Evolutionary conservation across 1,140 invertebrate species (phyloP), one percentile per base, ranked within the genome.

Genomic region (Tribolium madens): DNA sequence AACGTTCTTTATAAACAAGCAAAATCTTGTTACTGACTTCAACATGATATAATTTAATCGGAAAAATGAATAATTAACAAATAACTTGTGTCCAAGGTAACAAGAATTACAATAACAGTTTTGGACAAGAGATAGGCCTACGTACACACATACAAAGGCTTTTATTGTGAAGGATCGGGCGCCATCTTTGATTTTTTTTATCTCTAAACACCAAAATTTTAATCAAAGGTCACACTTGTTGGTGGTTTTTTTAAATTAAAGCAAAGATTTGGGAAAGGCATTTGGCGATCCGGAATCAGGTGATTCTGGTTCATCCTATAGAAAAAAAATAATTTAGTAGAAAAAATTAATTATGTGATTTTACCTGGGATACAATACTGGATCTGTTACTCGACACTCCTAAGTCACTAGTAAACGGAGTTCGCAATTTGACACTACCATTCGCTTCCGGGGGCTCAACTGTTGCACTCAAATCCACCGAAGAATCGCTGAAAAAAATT

Each of bases 371-470:
- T 46, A 81, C 70, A 69, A 82, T 77, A 74, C 80, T 82, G 18
- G 81, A 82, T 75, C 80, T 81, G 72, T 82, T 82, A 68, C 80
- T 82, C 18, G 81, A 79, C 12, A 82, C 42, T 70, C 81, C 81
- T 74, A 82, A 78, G 78, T 82, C 81, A 71, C 79, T 78, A 52
- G 79, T 82, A 52, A 82, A 82, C 33, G 81, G 81, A 48, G 79
- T 82, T 46, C 75, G 69, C 47, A 82, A 53, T 60, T 31, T 75
- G 36, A 78, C 53, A 21, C 26, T 52, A 33, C 60, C 53, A 33
- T 76, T 78, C 18, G 76, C 53, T 47, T 80, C 80, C 13, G 71
- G 71, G 42, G 69, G 75, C 76, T 80, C 79, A 75, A 78, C 53
- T 72, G 74, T 76, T 79, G 78, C 77, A 64, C 81, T 81, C 36